Conservation (phyloP, 2,888 invertebrate species). For the Phyllotreta cruciferae region DNA sequence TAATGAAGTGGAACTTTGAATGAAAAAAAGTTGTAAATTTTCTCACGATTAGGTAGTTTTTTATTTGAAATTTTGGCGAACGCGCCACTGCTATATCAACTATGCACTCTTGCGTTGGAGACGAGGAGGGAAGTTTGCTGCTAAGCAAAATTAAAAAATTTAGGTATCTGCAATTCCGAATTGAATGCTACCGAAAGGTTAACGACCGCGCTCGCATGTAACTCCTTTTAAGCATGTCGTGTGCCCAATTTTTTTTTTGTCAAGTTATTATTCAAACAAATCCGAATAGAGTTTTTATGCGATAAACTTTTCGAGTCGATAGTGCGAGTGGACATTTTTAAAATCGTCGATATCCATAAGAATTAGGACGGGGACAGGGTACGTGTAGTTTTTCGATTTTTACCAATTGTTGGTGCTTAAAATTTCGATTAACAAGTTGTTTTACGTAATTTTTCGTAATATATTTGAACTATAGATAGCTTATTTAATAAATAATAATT, state of each 20-base stretch:
- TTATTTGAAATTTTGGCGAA: neutral
- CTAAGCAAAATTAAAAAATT: conserved; percentile 40
- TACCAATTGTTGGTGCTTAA: no score
- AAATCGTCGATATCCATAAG: conserved; percentile 21
- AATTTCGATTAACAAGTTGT: no score
- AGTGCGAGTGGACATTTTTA: neutral
- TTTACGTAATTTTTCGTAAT: no score
- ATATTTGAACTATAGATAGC: no score
- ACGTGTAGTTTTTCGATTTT: no score
- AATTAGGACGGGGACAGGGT: neutral
- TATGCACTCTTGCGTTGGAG: conserved; percentile 32
- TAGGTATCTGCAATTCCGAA: conserved; percentile 40
- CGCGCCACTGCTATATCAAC: conserved; percentile 34
- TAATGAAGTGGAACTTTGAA: no score
- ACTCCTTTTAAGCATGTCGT: conserved; percentile 29
- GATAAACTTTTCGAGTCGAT: conserved; percentile 23
- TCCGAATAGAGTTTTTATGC: conserved; percentile 20
- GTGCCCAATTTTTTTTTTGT: conserved; percentile 38
- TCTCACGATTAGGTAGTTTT: neutral
- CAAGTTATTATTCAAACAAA: conserved; percentile 28
- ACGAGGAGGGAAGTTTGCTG: conserved; percentile 32
- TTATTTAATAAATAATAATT: no score
- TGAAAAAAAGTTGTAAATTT: no score
- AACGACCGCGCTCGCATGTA: conserved; percentile 35
- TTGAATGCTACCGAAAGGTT: conserved; percentile 38